Percentiles rank a stretch among this genome's conserved stretches.
These are phyloP conservation scores for Phaenicophaeus curvirostris DNA, from an alignment of 2,797 vertebrate genomes.

Conservation along the genomic window DNA sequence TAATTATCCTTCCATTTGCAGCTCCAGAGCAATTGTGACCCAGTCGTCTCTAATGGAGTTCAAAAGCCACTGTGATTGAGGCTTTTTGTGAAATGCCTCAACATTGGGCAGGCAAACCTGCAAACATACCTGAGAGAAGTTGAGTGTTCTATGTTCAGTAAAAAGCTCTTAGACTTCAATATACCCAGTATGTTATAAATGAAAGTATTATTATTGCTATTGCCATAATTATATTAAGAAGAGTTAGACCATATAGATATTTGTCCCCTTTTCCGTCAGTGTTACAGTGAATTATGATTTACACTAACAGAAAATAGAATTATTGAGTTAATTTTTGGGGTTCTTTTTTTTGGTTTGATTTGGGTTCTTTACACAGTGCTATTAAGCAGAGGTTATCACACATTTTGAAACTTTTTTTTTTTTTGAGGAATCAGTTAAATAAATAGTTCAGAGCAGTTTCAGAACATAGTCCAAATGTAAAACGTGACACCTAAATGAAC, in stretches of 20 bases:
- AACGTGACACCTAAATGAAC: not conserved
- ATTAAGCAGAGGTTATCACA: not conserved
- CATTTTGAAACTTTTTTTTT: not conserved
- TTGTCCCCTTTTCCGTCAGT: not conserved
- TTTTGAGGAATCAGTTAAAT: not conserved
- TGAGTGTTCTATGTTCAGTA: not conserved
- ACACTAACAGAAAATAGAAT: not conserved
- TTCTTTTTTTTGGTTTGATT: not conserved
- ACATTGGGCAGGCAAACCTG: not conserved
- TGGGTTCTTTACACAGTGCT: not conserved
- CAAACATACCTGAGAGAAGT: not conserved
- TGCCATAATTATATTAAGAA: not conserved
- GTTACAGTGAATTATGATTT: not conserved
- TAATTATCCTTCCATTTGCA: conserved; percentile 38
- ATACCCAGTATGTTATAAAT: not conserved
- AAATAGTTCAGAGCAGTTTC: not conserved
- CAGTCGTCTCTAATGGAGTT: not conserved
- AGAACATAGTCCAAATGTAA: not conserved
- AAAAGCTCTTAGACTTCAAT: not conserved
- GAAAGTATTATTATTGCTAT: not conserved
- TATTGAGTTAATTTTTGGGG: not conserved
- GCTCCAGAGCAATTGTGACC: not conserved
- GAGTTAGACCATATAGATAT: not conserved
- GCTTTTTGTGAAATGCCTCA: not conserved
- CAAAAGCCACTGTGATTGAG: not conserved